A percentile compares a stretch with the other conserved stretches of the same genome.
Conservation (phyloP, 2,113 vertebrate species). For the Macaca mulatta region DNA sequence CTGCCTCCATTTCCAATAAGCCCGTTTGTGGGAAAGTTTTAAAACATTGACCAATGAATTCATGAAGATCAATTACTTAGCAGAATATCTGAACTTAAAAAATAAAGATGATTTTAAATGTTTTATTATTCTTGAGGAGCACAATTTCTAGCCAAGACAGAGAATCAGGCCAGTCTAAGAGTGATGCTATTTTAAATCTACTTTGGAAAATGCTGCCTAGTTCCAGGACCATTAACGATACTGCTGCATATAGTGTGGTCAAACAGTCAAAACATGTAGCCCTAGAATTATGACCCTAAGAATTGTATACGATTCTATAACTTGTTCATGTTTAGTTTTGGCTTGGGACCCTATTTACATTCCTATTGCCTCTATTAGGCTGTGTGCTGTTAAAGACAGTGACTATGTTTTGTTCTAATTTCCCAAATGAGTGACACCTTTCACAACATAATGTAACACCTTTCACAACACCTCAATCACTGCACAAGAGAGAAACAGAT, state of each 20-base stretch:
- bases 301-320: background rate
- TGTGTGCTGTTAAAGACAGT: background rate
- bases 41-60: background rate
- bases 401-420: background rate
- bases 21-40: background rate
- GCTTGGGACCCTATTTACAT: background rate
- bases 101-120: background rate
- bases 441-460: background rate
- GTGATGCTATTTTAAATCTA: background rate
- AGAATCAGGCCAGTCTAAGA: background rate
- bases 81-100: slow-evolving; percentile 6
- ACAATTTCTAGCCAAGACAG: background rate
- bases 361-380: background rate
- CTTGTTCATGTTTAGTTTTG: background rate
- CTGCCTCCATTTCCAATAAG: background rate
- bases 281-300: background rate
- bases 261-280: background rate
- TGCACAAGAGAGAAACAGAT: background rate
- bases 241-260: background rate
- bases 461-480: rapidly evolving
- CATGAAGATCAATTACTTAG: background rate
- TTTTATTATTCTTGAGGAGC: background rate
- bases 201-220: background rate
- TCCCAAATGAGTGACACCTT: background rate
- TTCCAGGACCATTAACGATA: background rate